phyloP scores from a whole-genome alignment of 2,888 invertebrate species.

The Oithona nana region DNA sequence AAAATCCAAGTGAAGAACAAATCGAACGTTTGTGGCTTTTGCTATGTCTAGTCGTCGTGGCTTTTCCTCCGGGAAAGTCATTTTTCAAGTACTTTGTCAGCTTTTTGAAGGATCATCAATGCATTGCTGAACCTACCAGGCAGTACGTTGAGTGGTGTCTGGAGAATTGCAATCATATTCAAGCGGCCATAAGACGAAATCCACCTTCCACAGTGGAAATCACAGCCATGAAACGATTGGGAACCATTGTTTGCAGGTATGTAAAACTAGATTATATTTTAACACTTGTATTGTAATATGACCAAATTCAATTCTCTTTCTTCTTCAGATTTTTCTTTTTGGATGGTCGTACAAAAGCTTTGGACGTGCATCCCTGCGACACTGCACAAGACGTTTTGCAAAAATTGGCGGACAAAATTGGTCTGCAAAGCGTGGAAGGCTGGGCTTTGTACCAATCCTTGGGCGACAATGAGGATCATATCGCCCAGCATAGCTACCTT shows the following conservation, averaged over 20 bases:
- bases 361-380: constrained; percentile 84
- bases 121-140: constrained; percentile 45
- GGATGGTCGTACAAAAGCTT: constrained; percentile 82
- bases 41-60: constrained; percentile 68
- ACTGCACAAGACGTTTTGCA: constrained; percentile 76
- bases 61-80: constrained; percentile 71
- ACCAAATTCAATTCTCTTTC: constrained; percentile 21
- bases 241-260: constrained; percentile 76
- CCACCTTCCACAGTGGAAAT: constrained; percentile 84
- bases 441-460: constrained; percentile 69
- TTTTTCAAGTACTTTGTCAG: constrained; percentile 60
- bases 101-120: constrained; percentile 48
- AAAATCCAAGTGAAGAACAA: constrained; percentile 65
- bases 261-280: too few relatives aligned
- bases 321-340: constrained; percentile 92
- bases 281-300: background rate
- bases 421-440: constrained; percentile 61
- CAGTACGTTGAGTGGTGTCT: constrained; percentile 87
- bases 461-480: constrained; percentile 69
- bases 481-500: constrained; percentile 70
- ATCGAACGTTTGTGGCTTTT: constrained; percentile 71
- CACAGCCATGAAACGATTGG: constrained; percentile 71
- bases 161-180: constrained; percentile 72
- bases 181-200: constrained; percentile 55
- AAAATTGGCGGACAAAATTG: constrained; percentile 64